phyloP scores from a whole-genome alignment of 2,888 invertebrate genomes.

The Lissonota sp. region DNA sequence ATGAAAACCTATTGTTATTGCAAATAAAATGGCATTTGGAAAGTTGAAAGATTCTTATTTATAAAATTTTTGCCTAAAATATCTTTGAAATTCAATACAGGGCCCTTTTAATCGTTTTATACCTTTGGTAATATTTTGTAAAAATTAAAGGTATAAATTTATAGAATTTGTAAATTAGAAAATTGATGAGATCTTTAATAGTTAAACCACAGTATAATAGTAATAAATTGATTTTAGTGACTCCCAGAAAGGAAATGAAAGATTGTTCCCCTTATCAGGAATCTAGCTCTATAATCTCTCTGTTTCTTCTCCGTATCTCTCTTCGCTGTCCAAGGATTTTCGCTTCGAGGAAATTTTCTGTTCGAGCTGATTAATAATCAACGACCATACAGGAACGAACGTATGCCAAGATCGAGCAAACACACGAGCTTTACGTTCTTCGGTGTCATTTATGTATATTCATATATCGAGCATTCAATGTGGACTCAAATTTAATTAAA shows the following conservation, averaged over 20 bases:
- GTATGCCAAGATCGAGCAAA: constrained; percentile 56
- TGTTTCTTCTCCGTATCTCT: constrained; percentile 24
- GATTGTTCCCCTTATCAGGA: constrained; percentile 55
- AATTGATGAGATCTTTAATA: constrained; percentile 1
- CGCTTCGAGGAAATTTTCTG: constrained; percentile 53
- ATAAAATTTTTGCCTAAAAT: too few species aligned
- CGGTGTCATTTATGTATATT: background rate
- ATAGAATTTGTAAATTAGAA: background rate
- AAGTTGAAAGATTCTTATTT: too few species aligned
- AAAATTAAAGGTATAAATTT: too few species aligned
- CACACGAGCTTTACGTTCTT: constrained; percentile 8
- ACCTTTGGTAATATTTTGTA: too few species aligned
- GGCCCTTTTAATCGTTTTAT: too few species aligned
- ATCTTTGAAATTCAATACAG: too few species aligned
- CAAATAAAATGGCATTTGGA: too few species aligned
- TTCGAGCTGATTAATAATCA: constrained; percentile 52
- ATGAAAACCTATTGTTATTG: too few species aligned
- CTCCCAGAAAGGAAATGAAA: constrained; percentile 10
- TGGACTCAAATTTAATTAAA: background rate
- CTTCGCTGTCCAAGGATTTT: constrained; percentile 58
- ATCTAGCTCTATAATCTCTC: constrained; percentile 43
- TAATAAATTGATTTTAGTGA: constrained; percentile 9
- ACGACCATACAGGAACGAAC: constrained; percentile 26
- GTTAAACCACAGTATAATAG: background rate
- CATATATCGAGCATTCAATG: background rate